Base-by-base conservation (phyloP, 2,113 vertebrate species). In the Oncorhynchus tshawytscha region DNA sequence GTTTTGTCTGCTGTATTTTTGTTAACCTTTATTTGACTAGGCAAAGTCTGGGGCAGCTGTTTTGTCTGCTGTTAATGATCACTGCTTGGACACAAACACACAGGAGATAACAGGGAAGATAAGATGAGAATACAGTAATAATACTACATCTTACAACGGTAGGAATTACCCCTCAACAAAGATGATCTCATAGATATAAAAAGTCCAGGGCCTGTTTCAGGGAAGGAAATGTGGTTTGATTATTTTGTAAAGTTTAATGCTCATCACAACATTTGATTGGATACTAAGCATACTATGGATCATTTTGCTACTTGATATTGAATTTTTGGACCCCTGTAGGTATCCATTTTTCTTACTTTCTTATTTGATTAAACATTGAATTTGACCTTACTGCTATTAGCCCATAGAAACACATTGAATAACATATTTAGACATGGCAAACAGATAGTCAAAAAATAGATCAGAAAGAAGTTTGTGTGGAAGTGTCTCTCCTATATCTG, bases 181-280 rank as follows among this genome's bases (percentile, higher is more conserved):
- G 59, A 22, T 62, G 59, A 62, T 24, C n/a, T 62, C 59, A 54
- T 54, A 18, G 12, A 54, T 54, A 54, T 4, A 54, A 54, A 54
- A 54, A 15, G 51, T 54, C 51, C 12, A 54, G 54, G 31, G 79
- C 82, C 71, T 78, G 65, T 81, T 82, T 71, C 70, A 29, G 51
- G 51, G n/a, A 87, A 84, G 77, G 72, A 85, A 70, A 67, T 3
- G 66, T 66, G 67, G 20, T 57, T 22, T 62, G 59, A 22, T 22
- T 62, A 8, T 62, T n/a, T 5, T 8, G n/a, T 62, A 1, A 62
- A 24, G 59, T 62, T 62, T 62, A 62, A 62, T 62, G 3, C 22
- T 11, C 16, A 62, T 62, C 5, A 54, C 13, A 54, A 18, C 15
- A 54, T 54, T 54, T 18, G 1, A 54, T 54, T 54, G 16, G 13